Evolutionary conservation across 2,797 vertebrate genomes (phyloP).

Genomic region (Geotrypetes seraphini): DNA sequence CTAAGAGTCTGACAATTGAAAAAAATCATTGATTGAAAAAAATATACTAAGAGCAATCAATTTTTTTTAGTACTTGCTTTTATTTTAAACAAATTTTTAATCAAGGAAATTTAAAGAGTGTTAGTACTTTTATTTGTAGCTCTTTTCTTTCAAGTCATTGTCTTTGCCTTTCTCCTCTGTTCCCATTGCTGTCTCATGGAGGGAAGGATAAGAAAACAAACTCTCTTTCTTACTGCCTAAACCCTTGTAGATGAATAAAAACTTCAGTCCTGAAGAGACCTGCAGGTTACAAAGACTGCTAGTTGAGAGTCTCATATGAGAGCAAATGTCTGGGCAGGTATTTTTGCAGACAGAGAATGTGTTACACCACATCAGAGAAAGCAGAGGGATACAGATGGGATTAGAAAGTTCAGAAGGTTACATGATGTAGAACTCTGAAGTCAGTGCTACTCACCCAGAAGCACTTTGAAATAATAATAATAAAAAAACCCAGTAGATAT

Average conservation of each 20-base stretch:
- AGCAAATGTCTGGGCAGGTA: neutral
- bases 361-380: neutral
- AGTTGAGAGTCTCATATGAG: neutral
- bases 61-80: no score
- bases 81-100: conserved; percentile 8
- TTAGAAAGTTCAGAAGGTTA: neutral
- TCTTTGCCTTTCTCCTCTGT: neutral
- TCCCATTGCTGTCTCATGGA: neutral
- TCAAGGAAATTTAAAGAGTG: neutral
- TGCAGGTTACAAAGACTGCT: neutral
- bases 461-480: neutral
- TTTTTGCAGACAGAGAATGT: neutral
- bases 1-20: no score
- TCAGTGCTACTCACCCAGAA: neutral
- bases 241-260: neutral
- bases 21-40: no score
- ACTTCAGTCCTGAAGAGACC: neutral
- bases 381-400: neutral
- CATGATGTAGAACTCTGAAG: neutral
- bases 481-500: no score
- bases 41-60: no score
- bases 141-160: neutral
- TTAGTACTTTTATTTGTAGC: neutral
- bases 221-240: neutral
- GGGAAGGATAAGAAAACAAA: neutral